Percentiles rank a stretch among this genome's conserved stretches.
Conservation (phyloP, 2,113 vertebrate genomes). For the Brienomyrus longianalis region DNA sequence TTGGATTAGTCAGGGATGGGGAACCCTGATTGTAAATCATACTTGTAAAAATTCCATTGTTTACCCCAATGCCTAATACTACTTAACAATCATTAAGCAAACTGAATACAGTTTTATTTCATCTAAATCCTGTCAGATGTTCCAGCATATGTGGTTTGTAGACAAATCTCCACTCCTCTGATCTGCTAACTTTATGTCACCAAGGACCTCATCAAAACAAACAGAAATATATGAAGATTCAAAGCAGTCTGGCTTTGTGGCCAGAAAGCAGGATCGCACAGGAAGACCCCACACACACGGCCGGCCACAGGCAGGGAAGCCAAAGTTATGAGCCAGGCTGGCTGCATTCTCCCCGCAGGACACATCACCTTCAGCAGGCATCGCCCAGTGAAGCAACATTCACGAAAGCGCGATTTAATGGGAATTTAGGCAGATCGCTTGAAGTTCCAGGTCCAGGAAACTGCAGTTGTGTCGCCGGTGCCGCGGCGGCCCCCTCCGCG, state of each 20-base stretch:
- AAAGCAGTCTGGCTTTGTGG: background rate
- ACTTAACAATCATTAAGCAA: background rate
- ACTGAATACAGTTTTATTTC: background rate
- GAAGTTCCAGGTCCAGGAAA: conserved; percentile 23
- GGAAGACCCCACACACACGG: background rate
- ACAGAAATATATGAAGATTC: background rate
- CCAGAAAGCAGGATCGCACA: background rate
- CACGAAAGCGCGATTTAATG: background rate
- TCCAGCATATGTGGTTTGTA: background rate
- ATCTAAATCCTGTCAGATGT: background rate
- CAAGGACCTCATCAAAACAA: background rate
- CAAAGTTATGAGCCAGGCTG: background rate
- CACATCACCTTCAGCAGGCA: background rate
- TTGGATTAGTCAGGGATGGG: background rate
- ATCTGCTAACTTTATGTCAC: background rate
- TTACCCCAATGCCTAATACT: background rate
- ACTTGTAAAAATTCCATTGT: background rate
- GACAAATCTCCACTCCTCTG: background rate
- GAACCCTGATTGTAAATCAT: background rate
- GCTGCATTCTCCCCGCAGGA: background rate
- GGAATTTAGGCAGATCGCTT: background rate
- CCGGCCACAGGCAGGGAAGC: background rate
- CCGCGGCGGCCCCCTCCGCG: too few species aligned
- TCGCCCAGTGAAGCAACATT: background rate
- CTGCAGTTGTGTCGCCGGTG: background rate